Percentiles rank a stretch among this genome's conserved stretches.
Conservation (phyloP, 2,888 invertebrate genomes). For the Agrotis exclamationis region DNA sequence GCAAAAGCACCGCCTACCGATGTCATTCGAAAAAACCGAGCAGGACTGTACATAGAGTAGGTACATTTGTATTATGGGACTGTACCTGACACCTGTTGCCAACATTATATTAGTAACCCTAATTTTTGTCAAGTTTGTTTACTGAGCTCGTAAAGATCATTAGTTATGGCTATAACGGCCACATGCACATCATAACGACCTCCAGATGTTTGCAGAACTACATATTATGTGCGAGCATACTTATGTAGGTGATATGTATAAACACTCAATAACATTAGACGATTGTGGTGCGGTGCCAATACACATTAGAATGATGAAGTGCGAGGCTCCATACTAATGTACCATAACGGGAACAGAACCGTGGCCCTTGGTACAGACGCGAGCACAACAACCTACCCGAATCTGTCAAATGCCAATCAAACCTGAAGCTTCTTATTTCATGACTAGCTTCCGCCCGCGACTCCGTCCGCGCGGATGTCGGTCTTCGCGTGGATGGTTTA, state of each 20-base stretch:
- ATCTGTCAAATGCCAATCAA: too few relatives aligned
- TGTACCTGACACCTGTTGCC: conserved; percentile 45
- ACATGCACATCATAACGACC: conserved; percentile 12
- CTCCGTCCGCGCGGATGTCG: too few relatives aligned
- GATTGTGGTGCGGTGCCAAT: conserved; percentile 40
- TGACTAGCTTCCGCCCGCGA: too few relatives aligned
- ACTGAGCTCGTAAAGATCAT: conserved; percentile 29
- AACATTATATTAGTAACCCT: conserved; percentile 54
- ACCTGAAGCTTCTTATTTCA: too few relatives aligned
- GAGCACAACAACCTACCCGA: too few relatives aligned
- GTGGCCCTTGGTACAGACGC: background rate
- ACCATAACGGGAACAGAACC: conserved; percentile 26
- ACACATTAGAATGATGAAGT: conserved; percentile 29
- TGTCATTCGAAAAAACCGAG: background rate
- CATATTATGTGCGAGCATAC: conserved; percentile 38
- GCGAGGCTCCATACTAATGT: conserved; percentile 30
- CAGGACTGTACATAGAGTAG: background rate
- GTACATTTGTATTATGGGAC: too few relatives aligned
- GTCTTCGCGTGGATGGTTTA: too few relatives aligned
- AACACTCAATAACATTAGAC: conserved; percentile 29
- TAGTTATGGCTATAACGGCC: conserved; percentile 30
- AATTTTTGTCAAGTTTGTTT: conserved; percentile 54
- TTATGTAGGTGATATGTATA: conserved; percentile 17
- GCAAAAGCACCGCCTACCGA: background rate
- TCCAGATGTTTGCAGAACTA: conserved; percentile 47